Evolutionary conservation across 2,888 invertebrate species (phyloP), one percentile per base, ranked within the genome.

Genomic region (Globia sparganii): DNA sequence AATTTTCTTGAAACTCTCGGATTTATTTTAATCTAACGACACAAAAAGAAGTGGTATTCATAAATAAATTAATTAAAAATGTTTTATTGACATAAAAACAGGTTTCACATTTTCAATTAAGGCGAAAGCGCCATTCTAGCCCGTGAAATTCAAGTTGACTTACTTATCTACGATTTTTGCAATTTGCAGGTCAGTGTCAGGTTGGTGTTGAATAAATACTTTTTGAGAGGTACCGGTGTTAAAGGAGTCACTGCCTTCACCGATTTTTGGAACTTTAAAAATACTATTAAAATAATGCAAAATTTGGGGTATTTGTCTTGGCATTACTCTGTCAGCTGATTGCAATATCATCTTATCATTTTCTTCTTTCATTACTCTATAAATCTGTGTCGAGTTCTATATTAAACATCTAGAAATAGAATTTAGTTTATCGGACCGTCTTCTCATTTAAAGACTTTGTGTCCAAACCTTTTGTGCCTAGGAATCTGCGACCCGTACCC

Each of bases 401-500:
- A 62, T 53, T 21, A n/a, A 40, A 62, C 0, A 28, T 64, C 53
- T n/a, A 53, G 61, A 4, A 46, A 61, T 68, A 69, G 8, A 70
- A 67, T 80, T 64, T 71, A 76, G 81, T 85, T 64, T 68, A 69
- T 69, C 71, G 62, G 56, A 68, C 49, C 68, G 70, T 69, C 31
- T 40, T 56, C 34, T 71, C 59, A 34, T 72, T 81, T 85, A 37
- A 58, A 53, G 53, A 79, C 62, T 72, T 86, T 84, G 58, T 76
- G 58, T 74, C 75, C 37, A 71, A 67, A 31, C 80, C 74, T 75
- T 80, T 72, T 72, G 66, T 83, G 75, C n/a, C 74, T 68, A 74
- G 76, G 70, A 77, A 83, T 86, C 75, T 80, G 69, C 28, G 70
- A 75, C 72, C 83, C 82, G 59, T 70, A 85, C 75, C 86, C 72